These are phyloP conservation scores for Drosophila murphyi DNA, from an alignment of 1,140 invertebrate species.

Conservation along the genomic window DNA sequence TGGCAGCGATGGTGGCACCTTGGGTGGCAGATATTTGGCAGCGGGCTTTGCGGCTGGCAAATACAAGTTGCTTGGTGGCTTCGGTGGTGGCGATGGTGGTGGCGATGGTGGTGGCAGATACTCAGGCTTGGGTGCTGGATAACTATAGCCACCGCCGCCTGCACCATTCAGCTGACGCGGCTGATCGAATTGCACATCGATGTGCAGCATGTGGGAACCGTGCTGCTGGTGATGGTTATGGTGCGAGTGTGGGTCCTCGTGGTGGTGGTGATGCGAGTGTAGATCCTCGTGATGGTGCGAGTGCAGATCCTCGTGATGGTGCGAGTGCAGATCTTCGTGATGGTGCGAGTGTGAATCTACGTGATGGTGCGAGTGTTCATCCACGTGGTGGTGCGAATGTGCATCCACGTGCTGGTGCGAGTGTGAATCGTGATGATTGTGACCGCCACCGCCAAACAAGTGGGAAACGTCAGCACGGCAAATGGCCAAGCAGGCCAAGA, in stretches of 20 bases:
- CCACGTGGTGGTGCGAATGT: too few species aligned
- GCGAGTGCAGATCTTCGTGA: slow-evolving; percentile 25
- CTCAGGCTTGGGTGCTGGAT: slow-evolving; percentile 25
- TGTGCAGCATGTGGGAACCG: slow-evolving; percentile 35
- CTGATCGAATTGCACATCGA: slow-evolving; percentile 50
- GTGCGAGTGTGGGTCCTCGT: slow-evolving; percentile 17
- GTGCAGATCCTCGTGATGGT: slow-evolving; percentile 32
- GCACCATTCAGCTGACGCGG: slow-evolving; percentile 28
- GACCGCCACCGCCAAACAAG: slow-evolving; percentile 46
- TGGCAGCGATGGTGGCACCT: slow-evolving; percentile 59
- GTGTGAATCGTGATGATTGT: slow-evolving; percentile 33
- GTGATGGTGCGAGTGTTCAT: slow-evolving; percentile 6
- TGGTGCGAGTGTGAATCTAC: slow-evolving; percentile 5
- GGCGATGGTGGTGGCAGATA: slow-evolving; percentile 44
- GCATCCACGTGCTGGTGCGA: background rate
- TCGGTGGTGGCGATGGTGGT: slow-evolving; percentile 49
- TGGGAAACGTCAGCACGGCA: slow-evolving; percentile 64
- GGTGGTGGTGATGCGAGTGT: slow-evolving; percentile 31
- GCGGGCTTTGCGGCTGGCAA: slow-evolving; percentile 47
- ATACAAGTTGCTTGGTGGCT: slow-evolving; percentile 35
- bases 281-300: slow-evolving; percentile 12
- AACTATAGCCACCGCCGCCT: slow-evolving; percentile 56
- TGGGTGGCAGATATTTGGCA: slow-evolving; percentile 61
- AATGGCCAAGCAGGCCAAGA: slow-evolving; percentile 30
- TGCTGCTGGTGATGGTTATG: slow-evolving; percentile 29